Percentiles rank a stretch among this genome's conserved stretches.
Evolutionary conservation across 2,888 invertebrate species (phyloP).

Genomic region (Hyles lineata): DNA sequence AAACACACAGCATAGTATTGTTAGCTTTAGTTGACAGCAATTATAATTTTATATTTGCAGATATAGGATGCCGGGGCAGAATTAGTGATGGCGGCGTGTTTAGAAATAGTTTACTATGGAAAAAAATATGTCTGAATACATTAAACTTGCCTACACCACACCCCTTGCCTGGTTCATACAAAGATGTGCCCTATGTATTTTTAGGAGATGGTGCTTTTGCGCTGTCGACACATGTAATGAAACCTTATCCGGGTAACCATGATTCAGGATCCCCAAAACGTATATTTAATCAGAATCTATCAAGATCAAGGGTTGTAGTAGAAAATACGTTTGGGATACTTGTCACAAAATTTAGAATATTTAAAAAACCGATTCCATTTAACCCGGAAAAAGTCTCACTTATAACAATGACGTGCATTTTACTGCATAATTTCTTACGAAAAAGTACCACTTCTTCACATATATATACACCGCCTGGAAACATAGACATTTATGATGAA

Average conservation of each 20-base stretch:
- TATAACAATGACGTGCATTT: conserved; percentile 31
- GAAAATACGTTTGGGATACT: conserved; percentile 40
- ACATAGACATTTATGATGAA: conserved; percentile 31
- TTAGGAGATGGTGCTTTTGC: conserved; percentile 36
- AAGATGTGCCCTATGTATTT: not conserved
- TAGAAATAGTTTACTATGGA: conserved; percentile 39
- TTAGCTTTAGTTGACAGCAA: conserved; percentile 37
- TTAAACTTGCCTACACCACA: too few species aligned
- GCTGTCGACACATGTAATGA: conserved; percentile 30
- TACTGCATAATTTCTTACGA: conserved; percentile 36
- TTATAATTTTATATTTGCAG: conserved; percentile 50
- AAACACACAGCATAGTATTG: conserved; percentile 35
- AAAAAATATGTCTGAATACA: conserved; percentile 34
- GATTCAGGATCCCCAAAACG: conserved; percentile 31
- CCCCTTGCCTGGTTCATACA: not conserved
- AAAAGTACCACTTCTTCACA: conserved; percentile 33
- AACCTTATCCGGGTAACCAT: conserved; percentile 32
- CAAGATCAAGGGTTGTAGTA: conserved; percentile 34
- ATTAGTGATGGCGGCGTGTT: conserved; percentile 41
- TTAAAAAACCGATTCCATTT: conserved; percentile 31
- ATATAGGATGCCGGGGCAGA: conserved; percentile 51
- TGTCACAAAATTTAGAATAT: conserved; percentile 34
- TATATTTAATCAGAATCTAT: conserved; percentile 34
- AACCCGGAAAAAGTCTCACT: conserved; percentile 33
- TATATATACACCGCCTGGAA: conserved; percentile 35